A percentile compares a stretch with the other conserved stretches of the same genome.
phyloP scores from a whole-genome alignment of 1,140 invertebrate genomes.

The Eciton burchellii region DNA sequence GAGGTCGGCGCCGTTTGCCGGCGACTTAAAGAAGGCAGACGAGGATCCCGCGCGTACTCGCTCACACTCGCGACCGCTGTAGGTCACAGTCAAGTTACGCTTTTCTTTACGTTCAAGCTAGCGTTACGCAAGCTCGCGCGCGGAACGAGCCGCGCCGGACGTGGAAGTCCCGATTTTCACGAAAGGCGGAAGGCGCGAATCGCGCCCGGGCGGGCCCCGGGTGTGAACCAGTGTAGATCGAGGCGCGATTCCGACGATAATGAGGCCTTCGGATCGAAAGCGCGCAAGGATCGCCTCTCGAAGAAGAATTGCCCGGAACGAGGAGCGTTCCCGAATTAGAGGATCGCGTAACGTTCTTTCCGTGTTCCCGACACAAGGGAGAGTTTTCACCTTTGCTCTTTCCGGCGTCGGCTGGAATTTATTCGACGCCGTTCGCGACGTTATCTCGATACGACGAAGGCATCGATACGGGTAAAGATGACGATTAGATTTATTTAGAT shows the following conservation, averaged over 20 bases:
- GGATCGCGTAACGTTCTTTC: too few species aligned
- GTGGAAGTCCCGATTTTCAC: not conserved
- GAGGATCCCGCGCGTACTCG: conserved; percentile 72
- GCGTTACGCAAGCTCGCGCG: conserved; percentile 36
- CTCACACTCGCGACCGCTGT: conserved; percentile 74
- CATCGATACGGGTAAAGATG: too few species aligned
- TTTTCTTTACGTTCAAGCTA: conserved; percentile 61
- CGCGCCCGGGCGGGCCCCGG: not conserved
- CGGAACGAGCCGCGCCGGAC: not conserved
- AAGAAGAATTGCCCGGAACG: too few species aligned
- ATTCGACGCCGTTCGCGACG: too few species aligned
- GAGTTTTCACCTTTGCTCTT: too few species aligned
- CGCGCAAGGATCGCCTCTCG: too few species aligned
- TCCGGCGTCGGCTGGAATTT: too few species aligned
- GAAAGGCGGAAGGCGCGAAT: not conserved
- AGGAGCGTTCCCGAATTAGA: too few species aligned
- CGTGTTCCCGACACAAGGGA: too few species aligned
- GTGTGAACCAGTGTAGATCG: not conserved
- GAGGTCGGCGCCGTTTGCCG: conserved; percentile 28
- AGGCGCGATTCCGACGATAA: conserved; percentile 28
- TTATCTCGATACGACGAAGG: too few species aligned
- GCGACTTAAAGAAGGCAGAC: conserved; percentile 57
- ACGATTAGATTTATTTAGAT: too few species aligned
- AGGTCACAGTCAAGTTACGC: conserved; percentile 77
- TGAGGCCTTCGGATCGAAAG: too few species aligned